Evolutionary conservation across 2,888 invertebrate species (phyloP).

Genomic region (Crepidodera aurea): DNA sequence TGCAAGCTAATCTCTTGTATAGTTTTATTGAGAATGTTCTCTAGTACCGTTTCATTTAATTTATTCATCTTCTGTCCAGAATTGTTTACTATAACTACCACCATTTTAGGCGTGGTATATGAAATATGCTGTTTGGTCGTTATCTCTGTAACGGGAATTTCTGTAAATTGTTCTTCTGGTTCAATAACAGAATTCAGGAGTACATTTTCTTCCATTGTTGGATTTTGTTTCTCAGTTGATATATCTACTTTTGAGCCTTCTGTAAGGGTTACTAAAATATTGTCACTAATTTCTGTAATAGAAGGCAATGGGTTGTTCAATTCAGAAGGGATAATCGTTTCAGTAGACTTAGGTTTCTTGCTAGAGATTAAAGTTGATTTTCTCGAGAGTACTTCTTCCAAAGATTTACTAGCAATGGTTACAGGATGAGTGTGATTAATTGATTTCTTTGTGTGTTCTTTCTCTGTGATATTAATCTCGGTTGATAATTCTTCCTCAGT

Average conservation of each 20-base stretch:
- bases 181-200: not conserved
- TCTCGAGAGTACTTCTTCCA: too few relatives aligned
- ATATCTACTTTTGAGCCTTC: not conserved
- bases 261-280: conserved; percentile 10
- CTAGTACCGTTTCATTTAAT: conserved; percentile 40
- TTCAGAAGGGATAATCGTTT: not conserved
- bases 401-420: too few relatives aligned
- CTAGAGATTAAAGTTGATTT: too few relatives aligned
- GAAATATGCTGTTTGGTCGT: not conserved
- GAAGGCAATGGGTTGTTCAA: not conserved
- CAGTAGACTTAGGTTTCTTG: too few relatives aligned
- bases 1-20: conserved; percentile 38
- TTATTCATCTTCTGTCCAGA: conserved; percentile 37
- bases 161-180: not conserved
- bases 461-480: too few relatives aligned
- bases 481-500: too few relatives aligned
- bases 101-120: conserved; percentile 16
- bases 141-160: not conserved
- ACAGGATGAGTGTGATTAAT: not conserved
- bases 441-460: not conserved
- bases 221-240: not conserved
- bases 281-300: conserved; percentile 4
- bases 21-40: conserved; percentile 39
- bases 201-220: not conserved
- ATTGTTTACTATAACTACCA: conserved; percentile 43